A percentile compares a stretch with the other conserved stretches of the same genome.
phyloP scores from a whole-genome alignment of 2,113 vertebrate genomes.

The Cairina moschata region DNA sequence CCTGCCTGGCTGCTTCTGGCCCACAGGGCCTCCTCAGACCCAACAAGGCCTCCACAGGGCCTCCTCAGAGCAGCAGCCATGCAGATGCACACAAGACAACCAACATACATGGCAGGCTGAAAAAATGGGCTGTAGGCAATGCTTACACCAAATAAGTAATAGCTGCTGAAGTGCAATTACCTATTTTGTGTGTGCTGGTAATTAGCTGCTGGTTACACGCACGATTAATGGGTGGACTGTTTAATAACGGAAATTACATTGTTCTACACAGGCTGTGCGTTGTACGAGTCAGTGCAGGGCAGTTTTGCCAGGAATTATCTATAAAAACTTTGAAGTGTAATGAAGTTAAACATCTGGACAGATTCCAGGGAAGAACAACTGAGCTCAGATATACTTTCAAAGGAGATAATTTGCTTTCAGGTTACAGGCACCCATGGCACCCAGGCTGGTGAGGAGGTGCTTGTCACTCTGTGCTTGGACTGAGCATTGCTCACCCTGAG shows the following conservation, averaged over 20 bases:
- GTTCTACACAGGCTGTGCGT: fast-evolving
- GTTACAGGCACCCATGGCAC: neutral
- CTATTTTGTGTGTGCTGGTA: neutral
- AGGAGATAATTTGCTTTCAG: neutral
- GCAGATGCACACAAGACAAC: fast-evolving
- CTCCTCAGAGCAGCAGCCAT: neutral
- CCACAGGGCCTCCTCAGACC: no score
- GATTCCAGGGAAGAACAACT: neutral
- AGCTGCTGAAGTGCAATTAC: neutral
- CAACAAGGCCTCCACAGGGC: no score
- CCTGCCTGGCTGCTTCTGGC: neutral
- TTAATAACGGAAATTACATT: neutral
- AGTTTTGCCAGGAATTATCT: neutral
- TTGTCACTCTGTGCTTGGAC: neutral
- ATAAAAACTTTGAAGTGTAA: neutral
- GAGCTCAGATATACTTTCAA: neutral
- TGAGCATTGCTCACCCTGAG: fast-evolving
- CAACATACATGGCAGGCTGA: neutral
- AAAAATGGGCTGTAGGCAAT: neutral
- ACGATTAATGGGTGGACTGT: neutral
- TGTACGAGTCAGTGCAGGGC: neutral
- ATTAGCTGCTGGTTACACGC: neutral
- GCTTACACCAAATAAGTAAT: neutral
- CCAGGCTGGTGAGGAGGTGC: neutral
- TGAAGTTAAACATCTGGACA: neutral